A percentile compares a stretch with the other conserved stretches of the same genome.
phyloP scores from a whole-genome alignment of 2,797 vertebrate genomes.

The Crocidura indochinensis region DNA sequence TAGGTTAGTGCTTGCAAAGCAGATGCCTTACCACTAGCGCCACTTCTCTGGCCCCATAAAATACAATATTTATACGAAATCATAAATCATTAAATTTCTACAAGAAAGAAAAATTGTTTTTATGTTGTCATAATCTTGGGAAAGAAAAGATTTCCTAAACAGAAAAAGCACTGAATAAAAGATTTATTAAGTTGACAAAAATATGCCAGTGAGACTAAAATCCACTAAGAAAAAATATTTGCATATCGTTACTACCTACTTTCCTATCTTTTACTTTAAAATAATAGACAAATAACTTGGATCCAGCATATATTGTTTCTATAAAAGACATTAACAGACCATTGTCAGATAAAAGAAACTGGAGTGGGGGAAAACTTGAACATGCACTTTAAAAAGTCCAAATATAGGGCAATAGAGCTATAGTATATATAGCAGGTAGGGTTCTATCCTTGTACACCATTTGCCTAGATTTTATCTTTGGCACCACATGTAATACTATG shows the following conservation, averaged over 20 bases:
- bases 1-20: too few relatives aligned
- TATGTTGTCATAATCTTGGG: slow-evolving; percentile 12
- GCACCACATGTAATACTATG: too few relatives aligned
- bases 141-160: slow-evolving; percentile 31
- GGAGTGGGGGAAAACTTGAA: slow-evolving; percentile 38
- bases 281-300: neutral
- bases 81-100: neutral
- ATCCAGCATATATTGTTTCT: slow-evolving; percentile 15
- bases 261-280: slow-evolving; percentile 36
- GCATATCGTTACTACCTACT: neutral
- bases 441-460: too few relatives aligned
- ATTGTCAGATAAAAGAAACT: neutral
- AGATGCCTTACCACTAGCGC: too few relatives aligned
- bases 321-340: slow-evolving; percentile 43
- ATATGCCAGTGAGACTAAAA: slow-evolving; percentile 19
- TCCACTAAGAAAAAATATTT: slow-evolving; percentile 27
- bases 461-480: too few relatives aligned
- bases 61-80: slow-evolving; percentile 51
- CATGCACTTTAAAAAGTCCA: slow-evolving; percentile 28
- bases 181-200: neutral
- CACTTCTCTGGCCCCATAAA: slow-evolving; percentile 2
- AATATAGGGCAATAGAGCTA: neutral
- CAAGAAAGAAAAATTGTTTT: neutral
- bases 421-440: too few relatives aligned
- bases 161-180: slow-evolving; percentile 25